A percentile compares a stretch with the other conserved stretches of the same genome.
Evolutionary conservation across 2,888 invertebrate species (phyloP).

Genomic region (Sminthurides aquaticus): DNA sequence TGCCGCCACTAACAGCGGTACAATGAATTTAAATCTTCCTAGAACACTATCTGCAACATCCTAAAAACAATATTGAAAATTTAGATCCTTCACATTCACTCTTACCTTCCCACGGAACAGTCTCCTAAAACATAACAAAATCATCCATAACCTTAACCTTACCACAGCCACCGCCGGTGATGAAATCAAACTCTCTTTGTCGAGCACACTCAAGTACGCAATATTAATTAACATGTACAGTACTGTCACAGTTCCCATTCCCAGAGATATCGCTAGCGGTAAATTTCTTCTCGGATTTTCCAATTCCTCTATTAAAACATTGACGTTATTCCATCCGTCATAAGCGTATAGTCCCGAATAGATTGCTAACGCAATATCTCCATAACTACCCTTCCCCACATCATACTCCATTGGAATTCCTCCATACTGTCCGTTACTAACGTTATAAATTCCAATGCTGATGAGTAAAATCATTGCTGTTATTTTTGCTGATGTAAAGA

Average conservation of each 20-base stretch:
- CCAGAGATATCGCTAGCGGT: not conserved
- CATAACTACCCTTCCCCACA: not conserved
- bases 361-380: constrained; percentile 6
- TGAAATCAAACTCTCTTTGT: not conserved
- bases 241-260: not conserved
- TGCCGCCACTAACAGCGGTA: not conserved
- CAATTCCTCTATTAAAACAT: not conserved
- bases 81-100: not conserved
- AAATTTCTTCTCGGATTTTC: not conserved
- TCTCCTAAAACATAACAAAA: too few species aligned
- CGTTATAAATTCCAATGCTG: not conserved
- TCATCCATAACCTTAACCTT: too few species aligned
- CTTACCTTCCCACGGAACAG: not conserved
- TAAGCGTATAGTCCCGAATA: constrained; percentile 9
- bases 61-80: not conserved
- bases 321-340: constrained; percentile 1
- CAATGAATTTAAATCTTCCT: not conserved
- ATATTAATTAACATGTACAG: not conserved
- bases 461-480: constrained; percentile 1
- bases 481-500: not conserved
- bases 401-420: not conserved
- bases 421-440: not conserved
- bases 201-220: not conserved
- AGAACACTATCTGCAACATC: not conserved
- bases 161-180: not conserved